Evolutionary conservation across 2,797 vertebrate genomes (phyloP).

Genomic region (Alauda arvensis): DNA sequence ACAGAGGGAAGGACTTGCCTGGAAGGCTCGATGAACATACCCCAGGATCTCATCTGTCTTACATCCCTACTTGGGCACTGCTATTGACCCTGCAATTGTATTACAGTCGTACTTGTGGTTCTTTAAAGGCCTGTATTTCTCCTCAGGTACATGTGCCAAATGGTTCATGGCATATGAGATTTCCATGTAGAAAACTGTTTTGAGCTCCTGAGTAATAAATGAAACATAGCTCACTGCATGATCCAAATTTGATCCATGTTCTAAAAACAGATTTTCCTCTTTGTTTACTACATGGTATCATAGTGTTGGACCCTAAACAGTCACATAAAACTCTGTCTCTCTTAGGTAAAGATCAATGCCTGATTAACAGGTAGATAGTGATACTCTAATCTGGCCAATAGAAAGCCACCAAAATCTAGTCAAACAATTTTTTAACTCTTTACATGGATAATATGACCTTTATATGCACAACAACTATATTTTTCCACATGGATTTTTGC

Average conservation of each 20-base stretch:
- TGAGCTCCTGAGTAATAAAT: not conserved
- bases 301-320: not conserved
- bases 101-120: not conserved
- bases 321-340: not conserved
- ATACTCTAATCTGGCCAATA: not conserved
- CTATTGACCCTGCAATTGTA: not conserved
- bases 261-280: not conserved
- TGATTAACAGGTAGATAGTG: not conserved
- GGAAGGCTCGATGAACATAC: not conserved
- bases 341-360: not conserved
- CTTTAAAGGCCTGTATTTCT: not conserved
- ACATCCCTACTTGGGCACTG: not conserved
- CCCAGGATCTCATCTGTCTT: not conserved
- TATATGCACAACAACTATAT: not conserved
- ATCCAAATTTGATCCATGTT: not conserved
- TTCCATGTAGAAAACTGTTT: not conserved
- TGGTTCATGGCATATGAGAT: not conserved
- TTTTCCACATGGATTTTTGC: not conserved
- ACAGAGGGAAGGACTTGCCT: not conserved
- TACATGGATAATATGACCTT: not conserved
- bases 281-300: not conserved
- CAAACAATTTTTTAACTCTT: not conserved
- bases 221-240: not conserved
- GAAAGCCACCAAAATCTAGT: not conserved
- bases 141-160: not conserved